These are phyloP conservation scores for Alligator mississippiensis DNA, from an alignment of 2,113 vertebrate genomes.

Conservation along the genomic window DNA sequence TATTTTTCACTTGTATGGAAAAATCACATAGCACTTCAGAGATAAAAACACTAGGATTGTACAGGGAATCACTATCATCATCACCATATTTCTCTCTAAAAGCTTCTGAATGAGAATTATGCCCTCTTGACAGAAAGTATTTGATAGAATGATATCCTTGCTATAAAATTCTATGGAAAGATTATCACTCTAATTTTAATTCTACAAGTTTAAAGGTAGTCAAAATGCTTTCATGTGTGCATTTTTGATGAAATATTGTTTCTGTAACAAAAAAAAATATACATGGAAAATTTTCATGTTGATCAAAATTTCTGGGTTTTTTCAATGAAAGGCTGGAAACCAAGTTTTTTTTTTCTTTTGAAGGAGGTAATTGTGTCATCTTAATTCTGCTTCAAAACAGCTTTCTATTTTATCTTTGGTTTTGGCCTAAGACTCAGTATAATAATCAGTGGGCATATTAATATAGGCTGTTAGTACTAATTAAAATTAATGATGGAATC, in stretches of 20 bases:
- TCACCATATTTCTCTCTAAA: neutral
- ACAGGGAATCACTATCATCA: neutral
- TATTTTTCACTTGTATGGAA: neutral
- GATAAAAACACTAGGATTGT: neutral
- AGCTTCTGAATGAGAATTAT: neutral
- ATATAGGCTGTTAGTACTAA: neutral
- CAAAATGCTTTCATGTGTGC: neutral
- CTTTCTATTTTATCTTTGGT: constrained; percentile 9
- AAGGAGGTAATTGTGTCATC: neutral
- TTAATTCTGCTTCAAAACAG: neutral
- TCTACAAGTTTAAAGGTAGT: neutral
- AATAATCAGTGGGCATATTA: constrained; percentile 11
- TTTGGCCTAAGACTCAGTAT: neutral
- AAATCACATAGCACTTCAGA: neutral
- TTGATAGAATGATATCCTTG: neutral
- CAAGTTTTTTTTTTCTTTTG: no score
- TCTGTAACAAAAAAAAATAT: neutral
- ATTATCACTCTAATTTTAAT: neutral
- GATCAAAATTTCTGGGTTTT: neutral
- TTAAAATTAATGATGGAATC: constrained; percentile 1
- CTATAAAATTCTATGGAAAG: neutral
- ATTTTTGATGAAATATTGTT: neutral
- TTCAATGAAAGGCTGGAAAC: no score
- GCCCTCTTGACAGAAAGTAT: neutral
- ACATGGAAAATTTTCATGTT: neutral